Base-by-base conservation (phyloP, 2,888 invertebrate genomes). In the Aspidiotus rigidus region DNA sequence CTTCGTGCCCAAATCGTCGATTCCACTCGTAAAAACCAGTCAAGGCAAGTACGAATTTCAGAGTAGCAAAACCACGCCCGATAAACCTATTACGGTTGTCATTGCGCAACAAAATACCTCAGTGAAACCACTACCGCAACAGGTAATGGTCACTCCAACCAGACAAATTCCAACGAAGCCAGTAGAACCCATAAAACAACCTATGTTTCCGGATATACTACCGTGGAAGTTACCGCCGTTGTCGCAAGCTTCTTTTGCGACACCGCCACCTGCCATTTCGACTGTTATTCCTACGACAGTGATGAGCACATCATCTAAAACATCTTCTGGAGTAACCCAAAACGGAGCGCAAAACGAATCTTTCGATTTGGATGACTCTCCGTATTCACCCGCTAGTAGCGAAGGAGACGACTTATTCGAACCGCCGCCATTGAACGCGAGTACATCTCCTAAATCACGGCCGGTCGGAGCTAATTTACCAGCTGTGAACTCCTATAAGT, bases 351-450 rank as follows among this genome's bases (percentile, higher is more conserved):
- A 71, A 41, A 54, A 64, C 13, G 70, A 70, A 11, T 15, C 17
- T 15, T 61, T 69, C 69, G 69, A 60, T 42, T 7, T 61, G 40
- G 69, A 69, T 28, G 69, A 69, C 39, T 69, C 69, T 7, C 69
- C 69, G 62, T 92, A 93, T 80, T 91, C 91, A 62, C 92, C 92
- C 0, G 91, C 89, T 60, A 90, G 90, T n/a, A 88, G 87, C 75
- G 88, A 92, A 78, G 90, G 89, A 77, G 90, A 91, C 75, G 91
- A 92, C 77, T 82, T 92, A 73, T 92, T 92, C 79, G 88, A 88
- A 78, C 91, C 91, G 64, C 90, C 89, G 39, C 69, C 69, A 41
- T n/a, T 66, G 42, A 57, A 57, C 44, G 66, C 59, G 41, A 55
- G 16, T 8, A 77, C 81, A 16, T 64, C 72, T 70, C 64, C 73